Evolutionary conservation across 1,140 invertebrate species (phyloP), one percentile per base, ranked within the genome.

Genomic region (Diachasma alloeum): DNA sequence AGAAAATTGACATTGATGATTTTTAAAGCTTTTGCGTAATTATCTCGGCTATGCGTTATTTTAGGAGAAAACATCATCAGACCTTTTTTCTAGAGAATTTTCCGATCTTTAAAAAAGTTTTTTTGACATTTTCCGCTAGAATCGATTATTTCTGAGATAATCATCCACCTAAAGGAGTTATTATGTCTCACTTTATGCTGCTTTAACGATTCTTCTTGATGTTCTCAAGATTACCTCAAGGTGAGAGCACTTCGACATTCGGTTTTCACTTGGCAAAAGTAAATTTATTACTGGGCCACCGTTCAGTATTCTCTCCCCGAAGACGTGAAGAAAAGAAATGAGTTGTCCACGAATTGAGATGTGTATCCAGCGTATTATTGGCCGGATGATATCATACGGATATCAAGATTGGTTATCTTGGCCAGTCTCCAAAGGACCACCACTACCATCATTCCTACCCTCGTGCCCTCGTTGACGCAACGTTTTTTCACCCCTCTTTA

Each of bases 351-450:
- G 72, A 74, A 71, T 71, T 74, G 66, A 69, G 72, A 78, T 74
- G 67, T 74, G 76, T 71, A 71, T 72, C 68, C 48, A 78, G 48
- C 76, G 71, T 77, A 77, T 79, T 74, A 79, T 79, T 75, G 78
- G 78, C 66, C 22, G 74, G 69, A 75, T 72, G 68, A 75, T 78
- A 74, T 78, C 73, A 74, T 75, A 77, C 75, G 42, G 71, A 75
- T 79, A 76, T 74, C 70, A 71, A 79, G 78, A 79, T 79, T 75
- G 69, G 71, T 75, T 79, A 75, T 79, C 72, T 77, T 79, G 78
- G 78, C 78, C 66, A 74, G 68, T 74, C 39, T 77, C 78, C 78
- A 79, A 72, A 74, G 76, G 76, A 63, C 56, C 68, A 73, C 66
- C 66, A 63, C 71, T 39, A 77, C 72, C 56, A 26, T 26, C 44